Base-by-base conservation (phyloP, 2,113 vertebrate genomes). In the Pleuronectes platessa region DNA sequence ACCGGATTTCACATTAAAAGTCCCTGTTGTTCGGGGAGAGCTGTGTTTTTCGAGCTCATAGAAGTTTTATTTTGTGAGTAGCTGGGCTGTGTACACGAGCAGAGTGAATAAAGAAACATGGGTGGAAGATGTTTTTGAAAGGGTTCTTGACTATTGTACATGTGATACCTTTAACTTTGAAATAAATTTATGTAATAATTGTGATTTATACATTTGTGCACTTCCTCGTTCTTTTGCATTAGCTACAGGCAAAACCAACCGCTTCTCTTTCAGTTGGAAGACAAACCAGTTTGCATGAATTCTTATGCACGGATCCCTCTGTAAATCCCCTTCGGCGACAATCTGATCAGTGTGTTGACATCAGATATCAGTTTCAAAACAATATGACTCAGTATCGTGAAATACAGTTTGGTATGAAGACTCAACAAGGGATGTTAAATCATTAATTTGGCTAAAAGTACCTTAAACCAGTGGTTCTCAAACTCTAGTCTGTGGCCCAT, bases 111-210 rank as follows among this genome's bases (percentile, higher is more conserved):
- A 67, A 76, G 40, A 60, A 35, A 53, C 59, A 65, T 58, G 51
- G 35, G 47, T 82, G 73, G 72, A 70, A 71, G 77, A 82, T 23
- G 51, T 64, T 31, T 51, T 54, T 74, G 51, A 66, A 91, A 80
- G 77, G 91, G 88, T 90, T 91, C 83, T 85, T 54, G 83, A 71
- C 35, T 78, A 76, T 81, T 88, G 79, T 86, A 84, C 60, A 81
- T 92, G 88, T 90, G 76, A 55, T 76, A 79, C 71, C 80, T 84
- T 89, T 87, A 72, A 88, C 84, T 92, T 90, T 88, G 60, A 85
- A 93, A 90, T 93, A 93, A 89, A 94, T 83, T 60, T 65, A 68
- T 90, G 82, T 87, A 68, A 83, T 82, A 89, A 85, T 87, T 87
- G 59, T 81, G 78, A 74, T 71, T 78, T 56, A 65, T 35, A 21